These are phyloP conservation scores for Eptesicus fuscus DNA, from an alignment of 2,113 vertebrate species.

Conservation along the genomic window DNA sequence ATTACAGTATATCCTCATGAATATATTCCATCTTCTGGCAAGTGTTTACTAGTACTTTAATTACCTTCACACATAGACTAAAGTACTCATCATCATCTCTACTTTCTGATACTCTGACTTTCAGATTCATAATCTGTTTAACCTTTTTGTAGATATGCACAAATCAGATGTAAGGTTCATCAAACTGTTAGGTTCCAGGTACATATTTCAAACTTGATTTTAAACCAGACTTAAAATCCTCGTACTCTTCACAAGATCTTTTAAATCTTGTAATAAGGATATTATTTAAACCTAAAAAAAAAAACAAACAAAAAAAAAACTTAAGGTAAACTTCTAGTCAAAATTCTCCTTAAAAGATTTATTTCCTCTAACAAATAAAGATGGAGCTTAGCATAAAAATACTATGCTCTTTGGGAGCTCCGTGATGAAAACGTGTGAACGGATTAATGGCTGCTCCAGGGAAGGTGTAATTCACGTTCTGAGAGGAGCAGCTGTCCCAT, in stretches of 20 bases:
- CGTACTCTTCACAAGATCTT: neutral
- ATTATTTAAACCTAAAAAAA: conserved; percentile 37
- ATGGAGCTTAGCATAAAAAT: conserved; percentile 74
- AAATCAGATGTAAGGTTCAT: neutral
- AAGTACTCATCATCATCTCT: neutral
- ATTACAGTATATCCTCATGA: neutral
- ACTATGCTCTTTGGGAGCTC: conserved; percentile 68
- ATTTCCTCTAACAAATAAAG: conserved; percentile 79
- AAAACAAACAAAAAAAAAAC: neutral
- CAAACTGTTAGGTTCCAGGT: neutral
- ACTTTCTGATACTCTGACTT: neutral
- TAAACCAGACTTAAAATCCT: neutral
- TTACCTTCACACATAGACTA: neutral
- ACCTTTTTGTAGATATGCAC: neutral
- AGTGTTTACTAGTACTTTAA: neutral
- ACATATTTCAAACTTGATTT: conserved; percentile 50
- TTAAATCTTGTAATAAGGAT: conserved; percentile 28
- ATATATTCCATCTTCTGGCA: neutral
- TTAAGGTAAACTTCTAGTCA: conserved; percentile 74
- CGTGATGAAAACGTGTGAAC: conserved; percentile 76
- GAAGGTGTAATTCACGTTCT: conserved; percentile 77
- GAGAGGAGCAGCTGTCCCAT: conserved; percentile 77
- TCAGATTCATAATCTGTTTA: neutral
- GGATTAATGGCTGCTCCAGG: conserved; percentile 80
- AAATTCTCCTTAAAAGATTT: conserved; percentile 80